A percentile compares a stretch with the other conserved stretches of the same genome.
phyloP scores from a whole-genome alignment of 30 jellyfish, hydroid and myxozoan genomes.

The Aurelia aurita region DNA sequence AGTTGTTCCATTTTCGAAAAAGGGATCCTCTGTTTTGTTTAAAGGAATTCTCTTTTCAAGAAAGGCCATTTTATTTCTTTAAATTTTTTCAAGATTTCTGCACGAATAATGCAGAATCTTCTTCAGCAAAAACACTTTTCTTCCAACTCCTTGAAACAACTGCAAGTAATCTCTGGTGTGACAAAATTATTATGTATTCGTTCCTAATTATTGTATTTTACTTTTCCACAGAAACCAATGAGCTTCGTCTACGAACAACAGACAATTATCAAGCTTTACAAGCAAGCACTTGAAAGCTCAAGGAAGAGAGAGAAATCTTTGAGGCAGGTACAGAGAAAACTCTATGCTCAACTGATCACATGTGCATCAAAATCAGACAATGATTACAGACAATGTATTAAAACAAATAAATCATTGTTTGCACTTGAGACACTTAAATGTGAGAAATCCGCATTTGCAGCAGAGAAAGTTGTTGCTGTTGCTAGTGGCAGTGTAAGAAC shows the following conservation, averaged over 20 bases:
- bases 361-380: background rate
- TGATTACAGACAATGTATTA: background rate
- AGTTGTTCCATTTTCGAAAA: too few species aligned
- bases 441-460: background rate
- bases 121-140: too few species aligned
- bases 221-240: background rate
- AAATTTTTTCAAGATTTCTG: too few species aligned
- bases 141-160: too few species aligned
- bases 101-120: too few species aligned
- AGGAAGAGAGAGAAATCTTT: background rate
- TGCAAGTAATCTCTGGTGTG: too few species aligned
- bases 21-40: too few species aligned
- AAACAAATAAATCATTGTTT: slow-evolving; percentile 1
- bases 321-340: background rate
- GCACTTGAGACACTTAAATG: background rate
- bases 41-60: too few species aligned
- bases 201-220: background rate
- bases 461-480: background rate
- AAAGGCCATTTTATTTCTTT: too few species aligned
- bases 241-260: background rate
- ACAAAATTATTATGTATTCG: too few species aligned
- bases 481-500: background rate
- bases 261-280: background rate
- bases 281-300: background rate
- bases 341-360: background rate